phyloP scores from a whole-genome alignment of 2,113 vertebrate species.

The Ophthalmolycus amberensis region DNA sequence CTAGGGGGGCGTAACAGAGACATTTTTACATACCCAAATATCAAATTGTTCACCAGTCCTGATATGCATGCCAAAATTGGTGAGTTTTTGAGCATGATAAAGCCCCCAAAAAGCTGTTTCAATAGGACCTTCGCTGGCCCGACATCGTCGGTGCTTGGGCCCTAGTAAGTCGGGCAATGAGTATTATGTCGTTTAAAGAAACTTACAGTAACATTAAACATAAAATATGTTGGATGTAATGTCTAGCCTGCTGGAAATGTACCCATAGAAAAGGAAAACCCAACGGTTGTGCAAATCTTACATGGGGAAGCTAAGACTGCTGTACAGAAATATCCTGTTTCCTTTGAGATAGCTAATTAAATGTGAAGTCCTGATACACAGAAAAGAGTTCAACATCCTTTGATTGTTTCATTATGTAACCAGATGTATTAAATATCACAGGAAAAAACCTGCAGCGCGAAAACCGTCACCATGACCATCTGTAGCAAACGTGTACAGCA shows the following conservation, averaged over 20 bases:
- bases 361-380: not conserved
- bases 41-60: no score
- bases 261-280: not conserved
- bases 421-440: not conserved
- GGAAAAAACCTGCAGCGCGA: not conserved
- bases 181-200: no score
- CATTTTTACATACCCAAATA: no score
- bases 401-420: conserved; percentile 11
- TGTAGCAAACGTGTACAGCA: not conserved
- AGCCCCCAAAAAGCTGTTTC: no score
- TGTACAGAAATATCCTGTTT: not conserved
- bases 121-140: no score
- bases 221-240: not conserved
- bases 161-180: no score
- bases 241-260: not conserved
- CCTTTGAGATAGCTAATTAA: conserved; percentile 8
- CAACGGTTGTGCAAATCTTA: not conserved
- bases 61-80: no score
- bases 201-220: not conserved
- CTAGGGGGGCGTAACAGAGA: no score
- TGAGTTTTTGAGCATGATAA: no score
- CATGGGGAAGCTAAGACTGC: no score
- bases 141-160: no score
- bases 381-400: not conserved
- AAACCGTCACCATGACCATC: not conserved